Conservation (phyloP, 2,113 vertebrate species). For the Chlamydotis undulata region DNA sequence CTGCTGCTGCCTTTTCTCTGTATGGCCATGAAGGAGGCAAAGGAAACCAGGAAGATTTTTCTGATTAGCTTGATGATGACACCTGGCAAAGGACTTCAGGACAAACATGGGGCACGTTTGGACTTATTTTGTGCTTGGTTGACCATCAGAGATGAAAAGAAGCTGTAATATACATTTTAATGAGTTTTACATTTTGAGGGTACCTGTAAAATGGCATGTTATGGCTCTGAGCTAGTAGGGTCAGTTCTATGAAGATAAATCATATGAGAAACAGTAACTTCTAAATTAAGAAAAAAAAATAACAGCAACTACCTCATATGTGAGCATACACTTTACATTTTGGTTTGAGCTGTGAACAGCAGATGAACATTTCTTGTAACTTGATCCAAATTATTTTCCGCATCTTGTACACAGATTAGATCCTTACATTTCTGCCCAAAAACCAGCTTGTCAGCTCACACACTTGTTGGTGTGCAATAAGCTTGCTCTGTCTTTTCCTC, state of each 20-base stretch:
- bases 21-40: neutral
- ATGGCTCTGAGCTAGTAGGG: neutral
- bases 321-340: neutral
- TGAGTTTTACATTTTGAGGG: neutral
- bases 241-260: neutral
- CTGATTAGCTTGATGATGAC: neutral
- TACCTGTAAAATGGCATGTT: neutral
- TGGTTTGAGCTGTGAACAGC: neutral
- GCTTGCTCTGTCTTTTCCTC: neutral
- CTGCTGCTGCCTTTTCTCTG: neutral
- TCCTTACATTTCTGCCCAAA: neutral
- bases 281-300: neutral
- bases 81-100: neutral
- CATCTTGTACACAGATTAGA: neutral
- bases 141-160: neutral
- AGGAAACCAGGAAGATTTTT: neutral
- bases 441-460: neutral
- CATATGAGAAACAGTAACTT: neutral
- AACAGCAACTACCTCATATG: neutral
- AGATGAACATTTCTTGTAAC: neutral
- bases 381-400: neutral
- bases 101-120: neutral
- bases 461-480: neutral
- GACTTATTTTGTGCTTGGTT: neutral
- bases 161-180: neutral